Evolutionary conservation across 2,113 vertebrate genomes (phyloP), one percentile per base, ranked within the genome.

Genomic region (Mormoops blainvillei): DNA sequence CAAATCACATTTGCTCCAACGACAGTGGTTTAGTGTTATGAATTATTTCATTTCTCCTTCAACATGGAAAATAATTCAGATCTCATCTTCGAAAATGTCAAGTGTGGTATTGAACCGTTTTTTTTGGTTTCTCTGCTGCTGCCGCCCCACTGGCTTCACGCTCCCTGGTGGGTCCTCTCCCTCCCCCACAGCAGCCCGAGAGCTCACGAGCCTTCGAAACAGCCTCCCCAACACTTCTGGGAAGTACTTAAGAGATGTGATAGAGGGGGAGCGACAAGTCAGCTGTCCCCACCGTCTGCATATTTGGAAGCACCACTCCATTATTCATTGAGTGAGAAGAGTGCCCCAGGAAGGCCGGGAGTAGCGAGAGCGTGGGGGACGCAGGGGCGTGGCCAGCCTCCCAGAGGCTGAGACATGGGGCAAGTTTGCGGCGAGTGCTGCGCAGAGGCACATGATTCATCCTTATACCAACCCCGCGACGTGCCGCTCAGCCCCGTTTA

Each of bases 1-100:
- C 33, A 96, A 95, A 94, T 16, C 0, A 22, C 63, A 19, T 96
- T 97, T 97, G 65, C 76, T 97, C 94, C 74, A 77, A 97, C 97
- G 94, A 13, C 41, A 78, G 76, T 88, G 85, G 76, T 94, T 97
- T 63, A 67, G 80, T 93, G 80, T 68, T 14, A 96, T 96, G 74
- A 96, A 97, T 98, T 97, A 98, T 98, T 98, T 97, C 97, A 95
- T 91, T 96, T 91, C 19, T 93, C 76, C 65, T 97, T 95, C 87
- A 73, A 86, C 9, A 78, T 94, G 87, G 41, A 96, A 97, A 97
- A 82, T 88, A 74, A 87, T 26, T 92, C 86, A 80, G 73, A 91
- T 96, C 88, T 61, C 94, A 54, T 86, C 94, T 95, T 97, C 80
- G 80, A 96, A 96, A 96, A 97, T 96, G n/a, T 68, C 71, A 91